phyloP scores from a whole-genome alignment of 53 echinoderm and acorn worm species.

The Stichopus horrens region DNA sequence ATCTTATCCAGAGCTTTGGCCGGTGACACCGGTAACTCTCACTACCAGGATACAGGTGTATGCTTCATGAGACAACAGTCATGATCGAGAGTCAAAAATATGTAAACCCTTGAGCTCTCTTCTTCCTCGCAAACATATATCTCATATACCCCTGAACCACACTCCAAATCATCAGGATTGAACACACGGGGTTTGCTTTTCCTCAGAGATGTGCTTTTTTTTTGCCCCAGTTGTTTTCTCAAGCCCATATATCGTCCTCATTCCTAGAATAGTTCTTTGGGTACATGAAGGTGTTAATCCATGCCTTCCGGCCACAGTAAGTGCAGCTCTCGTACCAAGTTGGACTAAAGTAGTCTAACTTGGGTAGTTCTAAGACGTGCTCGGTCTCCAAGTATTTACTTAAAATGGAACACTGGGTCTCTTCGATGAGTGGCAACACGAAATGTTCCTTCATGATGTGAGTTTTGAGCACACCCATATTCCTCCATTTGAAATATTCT shows the following conservation, averaged over 20 bases:
- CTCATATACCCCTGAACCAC: background rate
- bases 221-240: background rate
- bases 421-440: constrained; percentile 24
- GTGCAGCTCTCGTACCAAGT: constrained; percentile 33
- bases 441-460: constrained; percentile 46
- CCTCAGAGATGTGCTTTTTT: too few species aligned
- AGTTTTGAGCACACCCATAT: constrained; percentile 19
- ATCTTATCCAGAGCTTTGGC: too few species aligned
- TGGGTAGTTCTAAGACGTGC: background rate
- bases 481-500: constrained; percentile 44
- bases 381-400: constrained; percentile 21
- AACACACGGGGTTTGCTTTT: too few species aligned
- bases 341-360: constrained; percentile 33
- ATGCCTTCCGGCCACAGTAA: constrained; percentile 34
- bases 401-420: constrained; percentile 34
- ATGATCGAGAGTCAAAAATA: too few species aligned
- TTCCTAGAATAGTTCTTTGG: constrained; percentile 40
- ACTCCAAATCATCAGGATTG: background rate
- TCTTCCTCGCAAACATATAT: too few species aligned
- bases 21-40: too few species aligned
- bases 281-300: constrained; percentile 45
- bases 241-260: constrained; percentile 40
- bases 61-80: too few species aligned
- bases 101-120: too few species aligned
- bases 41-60: too few species aligned